Base-by-base conservation (phyloP, 2,797 vertebrate species). In the Acanthopagrus latus region DNA sequence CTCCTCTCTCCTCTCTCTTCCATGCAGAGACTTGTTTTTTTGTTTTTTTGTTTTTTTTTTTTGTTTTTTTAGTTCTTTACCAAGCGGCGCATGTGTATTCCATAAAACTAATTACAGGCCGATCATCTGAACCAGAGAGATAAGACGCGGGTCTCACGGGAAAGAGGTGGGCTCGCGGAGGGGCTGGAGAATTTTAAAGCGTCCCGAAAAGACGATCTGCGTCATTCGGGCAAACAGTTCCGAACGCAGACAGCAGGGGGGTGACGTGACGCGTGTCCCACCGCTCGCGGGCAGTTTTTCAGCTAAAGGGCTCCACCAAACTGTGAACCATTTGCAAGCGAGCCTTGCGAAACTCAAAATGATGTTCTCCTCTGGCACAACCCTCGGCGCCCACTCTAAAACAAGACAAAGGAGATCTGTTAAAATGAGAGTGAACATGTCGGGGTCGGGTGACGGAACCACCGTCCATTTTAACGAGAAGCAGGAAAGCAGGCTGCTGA, bases 81-180 rank as follows among this genome's bases (percentile, higher is more conserved):
- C 55, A 23, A 58, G 65, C 43, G 11, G 18, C 46, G 56, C 38
- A 46, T 21, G 25, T 56, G 25, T n/a, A 64, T 60, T 60, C 11
- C 27, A 25, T 33, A n/a, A 73, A 67, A 58, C 43, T 71, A 71
- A 77, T 71, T 84, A 70, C 59, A 62, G 52, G 59, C 75, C 57
- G 59, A 80, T 82, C 57, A 41, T 74, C 80, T 85, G 85, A 84
- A 76, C 58, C n/a, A 0, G 54, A 0, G 75, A 74, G 84, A 88
- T 86, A 84, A 74, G 13, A 1, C 50, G 1, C 38, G 18, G 21
- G 27, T 29, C 16, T 64, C 14, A 5, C 43, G 29, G 74, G 68
- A 78, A 78, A 71, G 58, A 66, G 21, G 62, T 6, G 18, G 66
- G 55, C 79, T 52, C 18, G 2, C 16, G 23, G 17, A 9, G 0